Evolutionary conservation across 2,888 invertebrate genomes (phyloP).

Genomic region (Caradrina kadenii): DNA sequence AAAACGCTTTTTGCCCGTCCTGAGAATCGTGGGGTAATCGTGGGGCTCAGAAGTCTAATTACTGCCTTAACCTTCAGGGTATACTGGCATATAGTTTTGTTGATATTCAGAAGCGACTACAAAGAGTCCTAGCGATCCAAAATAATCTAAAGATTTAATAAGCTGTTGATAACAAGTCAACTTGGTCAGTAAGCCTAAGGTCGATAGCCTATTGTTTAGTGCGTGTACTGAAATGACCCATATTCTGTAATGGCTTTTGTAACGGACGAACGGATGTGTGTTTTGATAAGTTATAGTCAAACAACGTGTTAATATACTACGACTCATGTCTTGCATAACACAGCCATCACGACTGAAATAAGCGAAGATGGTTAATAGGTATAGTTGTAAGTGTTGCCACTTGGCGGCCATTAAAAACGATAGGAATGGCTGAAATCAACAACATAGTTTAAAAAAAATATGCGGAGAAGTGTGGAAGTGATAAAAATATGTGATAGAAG

Average conservation of each 20-base stretch:
- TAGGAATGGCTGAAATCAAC: too few species aligned
- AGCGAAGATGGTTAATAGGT: background rate
- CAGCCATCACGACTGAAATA: background rate
- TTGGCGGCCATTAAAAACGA: too few species aligned
- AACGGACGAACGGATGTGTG: constrained; percentile 37
- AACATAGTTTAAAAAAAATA: too few species aligned
- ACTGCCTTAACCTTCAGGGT: background rate
- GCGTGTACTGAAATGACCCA: constrained; percentile 41
- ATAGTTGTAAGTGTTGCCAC: background rate
- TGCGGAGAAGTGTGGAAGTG: too few species aligned
- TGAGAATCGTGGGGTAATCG: too few species aligned
- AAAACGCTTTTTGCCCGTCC: too few species aligned
- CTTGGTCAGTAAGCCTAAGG: constrained; percentile 18
- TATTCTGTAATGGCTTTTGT: constrained; percentile 46
- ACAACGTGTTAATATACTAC: constrained; percentile 3
- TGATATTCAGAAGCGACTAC: background rate
- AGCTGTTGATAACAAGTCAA: constrained; percentile 7
- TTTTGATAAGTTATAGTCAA: constrained; percentile 36
- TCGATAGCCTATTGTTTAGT: constrained; percentile 16
- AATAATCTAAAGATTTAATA: background rate
- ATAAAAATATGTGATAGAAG: too few species aligned
- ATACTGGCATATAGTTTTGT: too few species aligned
- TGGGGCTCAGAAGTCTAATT: too few species aligned
- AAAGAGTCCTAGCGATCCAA: too few species aligned
- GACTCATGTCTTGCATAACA: background rate